Evolutionary conservation across 2,113 vertebrate species (phyloP), one percentile per base, ranked within the genome.

Genomic region (Sander vitreus): DNA sequence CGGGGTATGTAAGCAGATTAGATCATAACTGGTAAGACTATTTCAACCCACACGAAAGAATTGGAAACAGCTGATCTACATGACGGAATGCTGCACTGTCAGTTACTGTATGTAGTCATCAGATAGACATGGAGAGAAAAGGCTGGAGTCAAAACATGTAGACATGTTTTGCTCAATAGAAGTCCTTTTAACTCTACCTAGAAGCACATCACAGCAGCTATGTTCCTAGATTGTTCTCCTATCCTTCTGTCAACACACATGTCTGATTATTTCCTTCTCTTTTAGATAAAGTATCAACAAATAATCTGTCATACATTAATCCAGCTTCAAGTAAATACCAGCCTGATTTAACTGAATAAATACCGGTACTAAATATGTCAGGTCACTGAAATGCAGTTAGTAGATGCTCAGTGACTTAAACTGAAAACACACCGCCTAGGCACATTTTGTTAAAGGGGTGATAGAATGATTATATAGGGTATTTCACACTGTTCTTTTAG

Each of bases 1-100:
- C 33, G 1, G 19, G 9, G 47, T 23, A 8, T 47, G n/a, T 74
- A 33, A 33, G 18, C 53, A 45, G 53, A 62, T 77, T 15, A 64
- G 33, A 64, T 18, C 23, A 6, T 54, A 62, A 85, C 76, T 58
- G 54, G 85, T 83, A 39, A 2, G 10, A 71, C 87, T 36, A 15
- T 83, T 85, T 86, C 64, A 48, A 50, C 30, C 14, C 14, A 60
- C n/a, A 10, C 3, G 0, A 33, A 63, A n/a, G 10, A 64, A 60
- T 0, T 43, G 13, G 10, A 55, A 66, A 51, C 77, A 66, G 18
- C 48, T 69, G 50, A 73, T 60, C 18, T 15, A 50, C 15, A 47
- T 33, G 48, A 15, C 23, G 18, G 5, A 18, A 30, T 12, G 13
- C 4, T 50, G n/a, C 12, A 21, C n/a, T 10, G 4, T n/a, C 57